Base-by-base conservation (phyloP, 2,888 invertebrate species). In the Phalangium opilio region DNA sequence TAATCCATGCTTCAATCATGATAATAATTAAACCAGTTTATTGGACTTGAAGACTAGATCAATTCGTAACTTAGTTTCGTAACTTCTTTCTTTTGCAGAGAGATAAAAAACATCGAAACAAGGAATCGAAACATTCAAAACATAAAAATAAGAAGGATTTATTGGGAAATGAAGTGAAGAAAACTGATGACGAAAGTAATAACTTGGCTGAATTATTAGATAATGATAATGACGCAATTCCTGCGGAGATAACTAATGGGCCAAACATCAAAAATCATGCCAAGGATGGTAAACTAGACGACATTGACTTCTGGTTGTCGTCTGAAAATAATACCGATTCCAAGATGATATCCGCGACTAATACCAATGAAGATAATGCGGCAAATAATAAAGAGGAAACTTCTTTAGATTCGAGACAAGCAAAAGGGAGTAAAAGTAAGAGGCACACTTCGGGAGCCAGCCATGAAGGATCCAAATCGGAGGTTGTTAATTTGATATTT, bases 251-350 rank as follows among this genome's bases (percentile, higher is more conserved):
- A 8, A 27, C 27, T 8, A 27, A 27, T 27, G 27, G 27, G 8
- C 27, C 27, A 27, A 27, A 27, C 8, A 8, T 27, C 27, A 27
- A 27, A 27, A 8, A 27, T 27, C 1, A 34, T 3, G 4, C 27
- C 4, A 27, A 27, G 27, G 27, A 27, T 27, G 27, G 27, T 8
- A 27, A 70, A 66, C 50, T 54, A 47, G 60, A 66, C 53, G 64
- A 68, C 56, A 55, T 68, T 44, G 66, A 67, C 49, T 61, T 61
- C 55, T 69, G 68, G 69, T 54, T 68, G 34, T 3, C 12, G 3
- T 49, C 45, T 33, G 42, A 47, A 21, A 33, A 20, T 21, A 44
- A 48, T 11, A 35, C 40, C 8, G 27, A 27, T 27, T 27, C 27
- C 27, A 27, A 27, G 8, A 27, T 4, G 4, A 34, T 14, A 34